phyloP scores from a whole-genome alignment of 2,113 vertebrate species.

The Cyprinodon variegatus region DNA sequence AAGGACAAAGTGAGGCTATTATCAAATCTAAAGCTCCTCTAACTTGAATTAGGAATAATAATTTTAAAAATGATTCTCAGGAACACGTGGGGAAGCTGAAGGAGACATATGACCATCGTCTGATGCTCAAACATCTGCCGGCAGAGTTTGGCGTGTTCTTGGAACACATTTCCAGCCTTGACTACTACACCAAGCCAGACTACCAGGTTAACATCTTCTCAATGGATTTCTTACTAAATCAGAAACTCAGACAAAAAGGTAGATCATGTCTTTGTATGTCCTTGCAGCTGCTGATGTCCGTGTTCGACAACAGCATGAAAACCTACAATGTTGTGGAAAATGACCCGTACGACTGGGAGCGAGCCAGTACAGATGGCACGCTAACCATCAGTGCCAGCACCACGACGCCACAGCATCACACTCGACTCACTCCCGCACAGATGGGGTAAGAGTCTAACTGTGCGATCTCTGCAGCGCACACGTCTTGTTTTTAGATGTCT shows the following conservation, averaged over 20 bases:
- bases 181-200: constrained; percentile 98
- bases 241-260: not conserved
- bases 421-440: constrained; percentile 92
- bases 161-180: constrained; percentile 92
- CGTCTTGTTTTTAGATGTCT: not conserved
- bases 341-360: constrained; percentile 97
- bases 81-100: constrained; percentile 98
- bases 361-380: constrained; percentile 88
- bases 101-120: constrained; percentile 93
- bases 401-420: constrained; percentile 93
- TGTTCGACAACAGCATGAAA: constrained; percentile 98
- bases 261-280: not conserved
- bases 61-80: constrained; percentile 66
- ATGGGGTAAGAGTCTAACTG: constrained; percentile 85
- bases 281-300: constrained; percentile 91
- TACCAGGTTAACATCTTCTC: constrained; percentile 85
- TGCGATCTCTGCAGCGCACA: not conserved
- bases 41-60: constrained; percentile 2
- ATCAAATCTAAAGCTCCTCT: not conserved
- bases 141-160: constrained; percentile 92
- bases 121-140: constrained; percentile 97
- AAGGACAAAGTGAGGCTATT: constrained; percentile 92
- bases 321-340: constrained; percentile 92
- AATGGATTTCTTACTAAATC: not conserved
- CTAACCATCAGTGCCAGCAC: constrained; percentile 87